Evolutionary conservation across 2,113 vertebrate species (phyloP), one percentile per base, ranked within the genome.

Genomic region (Calypte anna): DNA sequence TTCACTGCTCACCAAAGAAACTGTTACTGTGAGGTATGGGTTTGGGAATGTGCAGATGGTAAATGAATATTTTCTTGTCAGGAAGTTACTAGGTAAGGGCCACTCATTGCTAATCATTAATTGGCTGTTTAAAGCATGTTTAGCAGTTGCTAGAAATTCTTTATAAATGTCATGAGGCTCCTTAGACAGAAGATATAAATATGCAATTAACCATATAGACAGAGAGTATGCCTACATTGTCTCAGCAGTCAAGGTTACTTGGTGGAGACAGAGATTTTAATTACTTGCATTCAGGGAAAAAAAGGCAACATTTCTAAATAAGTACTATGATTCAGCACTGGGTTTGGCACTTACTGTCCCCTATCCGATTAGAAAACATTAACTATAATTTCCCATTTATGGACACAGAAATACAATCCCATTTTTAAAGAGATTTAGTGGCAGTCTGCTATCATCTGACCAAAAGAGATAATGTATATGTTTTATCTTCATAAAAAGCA

Each of bases 1-100:
- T 31, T 55, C 25, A 38, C 10, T 44, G 15, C 31, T 80, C 23
- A 27, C 22, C 4, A 2, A 74, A 63, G n/a, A 46, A 76, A 73
- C 7, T 14, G 6, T 5, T 73, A 84, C 10, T 1, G 0, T 2
- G 27, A 82, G 30, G 17, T 21, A 75, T 0, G 8, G 23, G 50
- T 36, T 14, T 40, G 36, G 55, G 17, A 33, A 66, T 0, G 9
- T 62, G 51, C 55, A 85, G 67, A 70, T 4, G 19, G n/a, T 22
- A 94, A 93, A 80, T 36, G 6, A 59, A 31, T 21, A 51, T 51
- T 79, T 74, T 68, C 57, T 54, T 73, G 30, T n/a, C 4, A 2
- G 66, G 58, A 92, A 82, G 22, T 50, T 82, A 20, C 48, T 54
- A 86, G 55, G 25, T 53, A 84, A 86, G 63, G 53, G n/a, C 14